Evolutionary conservation across 2,797 vertebrate species (phyloP).

Genomic region (Pangasius krempfi): DNA sequence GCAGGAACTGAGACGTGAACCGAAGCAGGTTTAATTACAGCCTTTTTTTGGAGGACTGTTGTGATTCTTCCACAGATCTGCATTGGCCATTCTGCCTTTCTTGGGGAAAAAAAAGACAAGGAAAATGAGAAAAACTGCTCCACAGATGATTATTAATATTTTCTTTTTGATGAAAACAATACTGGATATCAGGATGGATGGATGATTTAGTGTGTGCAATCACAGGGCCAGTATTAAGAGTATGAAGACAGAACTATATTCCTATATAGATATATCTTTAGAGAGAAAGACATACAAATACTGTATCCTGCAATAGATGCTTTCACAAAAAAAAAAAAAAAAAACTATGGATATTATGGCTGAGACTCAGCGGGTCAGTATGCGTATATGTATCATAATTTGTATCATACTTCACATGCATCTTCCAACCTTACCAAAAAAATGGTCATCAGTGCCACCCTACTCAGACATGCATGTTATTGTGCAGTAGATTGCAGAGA

Average conservation of each 20-base stretch:
- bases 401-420: slow-evolving; percentile 82
- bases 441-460: slow-evolving; percentile 49
- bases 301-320: slow-evolving; percentile 49
- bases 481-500: slow-evolving; percentile 72
- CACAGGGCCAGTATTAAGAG: slow-evolving; percentile 67
- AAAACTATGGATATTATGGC: not conserved
- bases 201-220: slow-evolving; percentile 59
- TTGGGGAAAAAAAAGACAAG: not conserved
- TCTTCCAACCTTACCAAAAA: slow-evolving; percentile 67
- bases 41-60: slow-evolving; percentile 19
- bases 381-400: slow-evolving; percentile 77
- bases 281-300: slow-evolving; percentile 47
- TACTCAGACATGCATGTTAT: slow-evolving; percentile 74
- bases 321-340: not conserved
- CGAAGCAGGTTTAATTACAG: slow-evolving; percentile 11
- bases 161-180: not conserved
- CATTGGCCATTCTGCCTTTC: slow-evolving; percentile 18
- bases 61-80: slow-evolving; percentile 24
- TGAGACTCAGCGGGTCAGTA: slow-evolving; percentile 55
- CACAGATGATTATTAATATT: not conserved
- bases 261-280: slow-evolving; percentile 57
- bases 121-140: not conserved
- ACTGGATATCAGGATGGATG: slow-evolving; percentile 14
- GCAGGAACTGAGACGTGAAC: slow-evolving; percentile 1
- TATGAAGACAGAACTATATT: slow-evolving; percentile 55